phyloP scores from a whole-genome alignment of 2,888 invertebrate genomes.

The Sthenelais limicola region DNA sequence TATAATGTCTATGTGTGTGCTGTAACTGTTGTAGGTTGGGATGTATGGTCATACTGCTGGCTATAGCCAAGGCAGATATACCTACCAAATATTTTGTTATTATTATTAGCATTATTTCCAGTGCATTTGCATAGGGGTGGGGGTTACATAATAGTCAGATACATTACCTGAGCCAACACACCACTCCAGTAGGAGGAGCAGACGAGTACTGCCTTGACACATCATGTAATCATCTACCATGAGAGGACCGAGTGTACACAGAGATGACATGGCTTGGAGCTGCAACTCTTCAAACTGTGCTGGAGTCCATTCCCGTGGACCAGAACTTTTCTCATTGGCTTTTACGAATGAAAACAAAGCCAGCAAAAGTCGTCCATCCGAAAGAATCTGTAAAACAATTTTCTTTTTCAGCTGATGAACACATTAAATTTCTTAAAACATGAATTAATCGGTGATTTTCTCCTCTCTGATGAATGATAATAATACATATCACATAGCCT shows the following conservation, averaged over 20 bases:
- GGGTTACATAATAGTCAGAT: too few species aligned
- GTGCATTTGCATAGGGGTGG: too few species aligned
- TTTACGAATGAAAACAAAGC: conserved; percentile 70
- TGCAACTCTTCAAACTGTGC: conserved; percentile 73
- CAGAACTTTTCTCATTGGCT: conserved; percentile 63
- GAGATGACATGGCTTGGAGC: conserved; percentile 69
- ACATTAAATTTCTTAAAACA: not conserved
- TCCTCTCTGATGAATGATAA: too few species aligned
- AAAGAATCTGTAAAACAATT: conserved; percentile 60
- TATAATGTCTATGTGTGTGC: too few species aligned
- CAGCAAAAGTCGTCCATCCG: conserved; percentile 68
- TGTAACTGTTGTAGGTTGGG: too few species aligned
- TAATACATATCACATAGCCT: too few species aligned
- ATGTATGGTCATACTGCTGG: too few species aligned
- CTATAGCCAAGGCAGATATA: too few species aligned
- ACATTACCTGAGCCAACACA: conserved; percentile 68
- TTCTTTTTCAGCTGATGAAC: not conserved
- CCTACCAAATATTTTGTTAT: too few species aligned
- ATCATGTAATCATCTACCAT: conserved; percentile 71
- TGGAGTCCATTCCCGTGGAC: conserved; percentile 67
- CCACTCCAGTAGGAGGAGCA: conserved; percentile 71
- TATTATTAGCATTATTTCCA: too few species aligned
- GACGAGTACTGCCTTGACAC: conserved; percentile 70
- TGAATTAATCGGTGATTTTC: too few species aligned
- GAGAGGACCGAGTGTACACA: conserved; percentile 68